These are phyloP conservation scores for Apostichopus californicus DNA, from an alignment of 35 echinoderm and acorn worm species.

Conservation along the genomic window DNA sequence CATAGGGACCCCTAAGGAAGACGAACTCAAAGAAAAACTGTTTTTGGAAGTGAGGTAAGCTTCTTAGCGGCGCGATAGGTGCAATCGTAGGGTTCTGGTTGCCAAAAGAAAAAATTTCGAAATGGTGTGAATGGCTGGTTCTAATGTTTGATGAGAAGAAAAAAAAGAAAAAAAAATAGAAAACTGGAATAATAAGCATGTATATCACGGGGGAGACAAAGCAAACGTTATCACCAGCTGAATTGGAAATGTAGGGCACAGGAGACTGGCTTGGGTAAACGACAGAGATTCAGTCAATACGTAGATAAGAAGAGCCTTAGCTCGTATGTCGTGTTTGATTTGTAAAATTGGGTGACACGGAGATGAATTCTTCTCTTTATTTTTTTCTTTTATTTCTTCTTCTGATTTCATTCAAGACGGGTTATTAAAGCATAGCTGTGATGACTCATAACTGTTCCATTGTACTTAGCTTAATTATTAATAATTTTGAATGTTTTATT, in stretches of 20 bases:
- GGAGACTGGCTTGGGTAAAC: background rate
- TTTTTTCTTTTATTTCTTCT: too few relatives aligned
- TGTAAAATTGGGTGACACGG: too few relatives aligned
- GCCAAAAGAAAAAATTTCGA: background rate
- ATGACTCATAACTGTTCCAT: too few relatives aligned
- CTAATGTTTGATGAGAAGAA: background rate
- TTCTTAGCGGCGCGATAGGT: slow-evolving; percentile 27
- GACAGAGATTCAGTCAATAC: background rate
- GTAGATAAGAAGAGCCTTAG: too few relatives aligned
- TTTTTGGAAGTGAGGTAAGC: slow-evolving; percentile 52
- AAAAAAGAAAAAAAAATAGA: background rate
- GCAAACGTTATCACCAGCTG: background rate
- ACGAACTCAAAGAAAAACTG: slow-evolving; percentile 51
- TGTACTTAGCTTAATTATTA: too few relatives aligned
- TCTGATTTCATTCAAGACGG: too few relatives aligned
- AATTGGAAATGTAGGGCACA: background rate
- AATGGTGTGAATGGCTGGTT: background rate
- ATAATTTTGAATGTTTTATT: too few relatives aligned
- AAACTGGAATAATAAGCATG: background rate
- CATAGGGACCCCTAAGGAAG: slow-evolving; percentile 19
- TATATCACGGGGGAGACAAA: background rate
- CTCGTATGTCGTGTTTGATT: too few relatives aligned
- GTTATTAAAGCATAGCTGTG: too few relatives aligned
- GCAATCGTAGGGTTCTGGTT: background rate
- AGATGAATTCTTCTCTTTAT: too few relatives aligned